Percentiles rank a stretch among this genome's conserved stretches.
These are phyloP conservation scores for Gallinago media DNA, from an alignment of 2,113 vertebrate species.

Conservation along the genomic window DNA sequence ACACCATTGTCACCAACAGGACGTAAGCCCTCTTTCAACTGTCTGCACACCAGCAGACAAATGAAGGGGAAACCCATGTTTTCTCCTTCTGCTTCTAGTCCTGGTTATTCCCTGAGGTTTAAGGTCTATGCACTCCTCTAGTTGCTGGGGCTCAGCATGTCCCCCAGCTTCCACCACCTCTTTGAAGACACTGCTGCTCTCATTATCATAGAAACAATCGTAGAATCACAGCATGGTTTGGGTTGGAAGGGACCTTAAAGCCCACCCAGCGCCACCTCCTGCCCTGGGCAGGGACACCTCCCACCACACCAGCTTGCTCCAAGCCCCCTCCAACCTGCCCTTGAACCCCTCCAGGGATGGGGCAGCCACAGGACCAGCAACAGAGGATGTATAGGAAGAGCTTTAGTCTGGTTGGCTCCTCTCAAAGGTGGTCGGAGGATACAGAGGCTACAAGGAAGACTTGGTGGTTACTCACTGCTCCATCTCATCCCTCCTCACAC, in stretches of 20 bases:
- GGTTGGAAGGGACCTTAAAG: too few species aligned
- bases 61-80: rapidly evolving
- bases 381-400: too few species aligned
- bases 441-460: background rate
- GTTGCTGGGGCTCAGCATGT: background rate
- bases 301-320: too few species aligned
- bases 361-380: too few species aligned
- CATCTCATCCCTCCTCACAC: background rate
- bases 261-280: too few species aligned
- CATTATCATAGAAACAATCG: background rate
- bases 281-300: too few species aligned
- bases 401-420: background rate
- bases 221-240: too few species aligned
- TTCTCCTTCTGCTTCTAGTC: background rate
- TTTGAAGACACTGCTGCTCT: background rate
- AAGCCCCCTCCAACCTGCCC: too few species aligned
- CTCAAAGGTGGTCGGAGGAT: rapidly evolving
- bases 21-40: background rate
- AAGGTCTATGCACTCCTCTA: rapidly evolving
- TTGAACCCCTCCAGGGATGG: too few species aligned
- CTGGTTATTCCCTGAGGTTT: background rate
- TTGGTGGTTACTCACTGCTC: background rate
- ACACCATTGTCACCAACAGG: rapidly evolving
- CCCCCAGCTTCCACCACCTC: background rate
- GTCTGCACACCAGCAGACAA: background rate